These are phyloP conservation scores for Gymnogyps californianus DNA, from an alignment of 2,113 vertebrate species.

Conservation along the genomic window DNA sequence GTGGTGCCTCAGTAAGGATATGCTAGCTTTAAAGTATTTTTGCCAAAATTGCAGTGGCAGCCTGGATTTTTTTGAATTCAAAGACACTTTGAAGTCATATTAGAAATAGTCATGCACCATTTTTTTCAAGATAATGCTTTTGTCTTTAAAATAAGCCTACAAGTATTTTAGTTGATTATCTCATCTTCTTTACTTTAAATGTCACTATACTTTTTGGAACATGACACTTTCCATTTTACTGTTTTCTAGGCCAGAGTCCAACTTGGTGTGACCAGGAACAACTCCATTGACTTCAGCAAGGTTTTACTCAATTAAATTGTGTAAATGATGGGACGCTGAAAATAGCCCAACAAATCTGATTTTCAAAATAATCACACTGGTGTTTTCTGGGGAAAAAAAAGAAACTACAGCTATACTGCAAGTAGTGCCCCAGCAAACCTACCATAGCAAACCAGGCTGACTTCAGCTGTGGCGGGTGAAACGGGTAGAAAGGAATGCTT, in stretches of 20 bases:
- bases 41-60: constrained; percentile 1
- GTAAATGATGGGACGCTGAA: not conserved
- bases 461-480: not conserved
- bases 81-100: not conserved
- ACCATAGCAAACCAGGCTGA: not conserved
- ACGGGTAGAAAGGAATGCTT: constrained; percentile 5
- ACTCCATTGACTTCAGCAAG: not conserved
- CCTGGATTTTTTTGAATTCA: constrained; percentile 5
- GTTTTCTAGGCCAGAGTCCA: not conserved
- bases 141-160: constrained; percentile 12
- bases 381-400: not conserved
- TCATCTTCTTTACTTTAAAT: not conserved
- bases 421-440: not conserved
- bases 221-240: not conserved
- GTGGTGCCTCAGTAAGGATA: constrained; percentile 17
- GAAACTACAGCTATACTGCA: not conserved
- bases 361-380: not conserved
- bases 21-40: not conserved
- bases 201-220: not conserved
- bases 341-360: not conserved
- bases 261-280: not conserved
- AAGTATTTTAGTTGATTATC: not conserved
- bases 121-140: not conserved
- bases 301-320: not conserved
- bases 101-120: not conserved